phyloP scores from a whole-genome alignment of 2,888 invertebrate genomes.

The Amphipoea lucens region DNA sequence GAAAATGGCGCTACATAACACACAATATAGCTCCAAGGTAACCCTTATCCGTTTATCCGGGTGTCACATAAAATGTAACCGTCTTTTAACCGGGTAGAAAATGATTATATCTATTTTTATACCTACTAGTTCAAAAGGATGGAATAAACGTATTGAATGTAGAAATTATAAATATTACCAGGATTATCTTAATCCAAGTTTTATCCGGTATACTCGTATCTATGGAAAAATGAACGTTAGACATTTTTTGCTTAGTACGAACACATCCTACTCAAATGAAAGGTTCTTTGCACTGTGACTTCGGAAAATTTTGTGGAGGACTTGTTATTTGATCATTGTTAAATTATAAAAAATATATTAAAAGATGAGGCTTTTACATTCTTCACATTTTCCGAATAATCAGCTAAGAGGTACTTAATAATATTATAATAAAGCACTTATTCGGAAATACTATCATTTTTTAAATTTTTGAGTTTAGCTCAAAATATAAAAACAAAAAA shows the following conservation, averaged over 20 bases:
- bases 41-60: slow-evolving; percentile 2
- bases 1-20: not conserved
- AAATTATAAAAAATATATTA: no score
- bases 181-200: not conserved
- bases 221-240: not conserved
- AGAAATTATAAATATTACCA: not conserved
- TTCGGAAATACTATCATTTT: no score
- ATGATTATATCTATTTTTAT: not conserved
- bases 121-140: no score
- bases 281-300: not conserved
- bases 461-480: no score
- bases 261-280: not conserved
- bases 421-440: no score
- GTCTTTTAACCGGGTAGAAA: not conserved
- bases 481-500: no score
- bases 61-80: not conserved
- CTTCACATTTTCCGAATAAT: not conserved
- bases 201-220: not conserved
- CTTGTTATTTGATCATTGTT: no score
- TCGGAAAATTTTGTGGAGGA: not conserved
- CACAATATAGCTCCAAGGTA: not conserved
- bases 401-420: not conserved
- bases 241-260: not conserved
- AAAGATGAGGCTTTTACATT: no score
- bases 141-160: not conserved